phyloP scores from a whole-genome alignment of 2,113 vertebrate genomes.

The Salvelinus alpinus region DNA sequence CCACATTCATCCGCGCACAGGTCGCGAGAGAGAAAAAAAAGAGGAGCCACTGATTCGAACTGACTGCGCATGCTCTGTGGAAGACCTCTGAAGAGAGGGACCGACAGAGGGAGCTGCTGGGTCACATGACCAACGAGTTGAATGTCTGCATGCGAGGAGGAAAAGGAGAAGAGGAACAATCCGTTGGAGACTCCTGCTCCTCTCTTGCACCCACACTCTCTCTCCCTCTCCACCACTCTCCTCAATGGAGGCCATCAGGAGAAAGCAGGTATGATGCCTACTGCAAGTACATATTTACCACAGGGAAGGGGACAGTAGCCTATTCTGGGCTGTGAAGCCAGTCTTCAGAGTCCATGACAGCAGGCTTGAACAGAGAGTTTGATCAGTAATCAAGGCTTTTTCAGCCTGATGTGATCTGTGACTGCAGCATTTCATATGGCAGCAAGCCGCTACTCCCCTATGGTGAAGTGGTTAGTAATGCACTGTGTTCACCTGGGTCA shows the following conservation, averaged over 20 bases:
- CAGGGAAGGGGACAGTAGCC: conserved; percentile 28
- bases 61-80: conserved; percentile 74
- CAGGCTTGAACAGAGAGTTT: neutral
- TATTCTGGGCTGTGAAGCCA: neutral
- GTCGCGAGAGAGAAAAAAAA: conserved; percentile 15
- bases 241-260: conserved; percentile 40
- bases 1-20: conserved; percentile 36
- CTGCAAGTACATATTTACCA: conserved; percentile 18
- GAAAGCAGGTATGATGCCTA: conserved; percentile 63
- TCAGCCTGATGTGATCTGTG: too few species aligned
- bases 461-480: too few species aligned
- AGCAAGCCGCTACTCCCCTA: too few species aligned
- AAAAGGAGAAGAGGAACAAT: conserved; percentile 72
- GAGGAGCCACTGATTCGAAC: conserved; percentile 52
- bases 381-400: neutral
- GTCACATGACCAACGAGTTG: conserved; percentile 72
- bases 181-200: conserved; percentile 55
- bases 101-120: conserved; percentile 78
- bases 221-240: neutral
- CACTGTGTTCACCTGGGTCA: neutral
- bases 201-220: neutral
- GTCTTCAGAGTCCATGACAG: neutral
- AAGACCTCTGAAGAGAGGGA: conserved; percentile 57
- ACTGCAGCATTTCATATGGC: too few species aligned
- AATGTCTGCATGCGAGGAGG: conserved; percentile 70